These are phyloP conservation scores for Acanthococcus lagerstroemiae DNA, from an alignment of 2,888 invertebrate species.

Conservation along the genomic window DNA sequence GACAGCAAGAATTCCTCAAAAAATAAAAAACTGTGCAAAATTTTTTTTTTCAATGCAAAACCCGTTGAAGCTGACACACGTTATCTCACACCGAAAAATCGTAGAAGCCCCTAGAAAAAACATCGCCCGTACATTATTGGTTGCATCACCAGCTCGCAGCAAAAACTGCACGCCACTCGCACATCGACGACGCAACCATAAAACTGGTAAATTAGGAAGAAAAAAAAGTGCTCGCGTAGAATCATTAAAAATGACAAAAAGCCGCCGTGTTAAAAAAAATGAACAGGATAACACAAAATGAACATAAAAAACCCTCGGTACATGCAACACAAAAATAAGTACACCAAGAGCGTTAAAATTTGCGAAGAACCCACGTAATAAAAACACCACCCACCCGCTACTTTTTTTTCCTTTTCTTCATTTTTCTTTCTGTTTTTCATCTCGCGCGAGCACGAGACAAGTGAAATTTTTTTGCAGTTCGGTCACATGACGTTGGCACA, in stretches of 20 bases:
- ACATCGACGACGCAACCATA: not conserved
- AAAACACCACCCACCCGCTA: not conserved
- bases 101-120: too few relatives aligned
- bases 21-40: too few relatives aligned
- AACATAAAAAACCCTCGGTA: not conserved
- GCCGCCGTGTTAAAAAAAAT: not conserved
- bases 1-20: too few relatives aligned
- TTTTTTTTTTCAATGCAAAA: too few relatives aligned
- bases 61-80: too few relatives aligned
- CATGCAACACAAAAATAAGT: not conserved
- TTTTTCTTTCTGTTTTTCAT: not conserved
- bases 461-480: slow-evolving; percentile 34
- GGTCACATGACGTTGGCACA: slow-evolving; percentile 34
- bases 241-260: not conserved
- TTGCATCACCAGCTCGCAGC: too few relatives aligned
- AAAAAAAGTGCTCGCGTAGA: too few relatives aligned
- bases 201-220: not conserved
- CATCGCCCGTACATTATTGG: too few relatives aligned
- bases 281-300: not conserved
- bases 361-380: not conserved
- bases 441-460: not conserved
- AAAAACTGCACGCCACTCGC: too few relatives aligned
- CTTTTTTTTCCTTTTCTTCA: not conserved
- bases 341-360: not conserved
- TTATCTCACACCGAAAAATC: too few relatives aligned